These are phyloP conservation scores for Gryllus longicercus DNA, from an alignment of 2,888 invertebrate genomes.

Conservation along the genomic window DNA sequence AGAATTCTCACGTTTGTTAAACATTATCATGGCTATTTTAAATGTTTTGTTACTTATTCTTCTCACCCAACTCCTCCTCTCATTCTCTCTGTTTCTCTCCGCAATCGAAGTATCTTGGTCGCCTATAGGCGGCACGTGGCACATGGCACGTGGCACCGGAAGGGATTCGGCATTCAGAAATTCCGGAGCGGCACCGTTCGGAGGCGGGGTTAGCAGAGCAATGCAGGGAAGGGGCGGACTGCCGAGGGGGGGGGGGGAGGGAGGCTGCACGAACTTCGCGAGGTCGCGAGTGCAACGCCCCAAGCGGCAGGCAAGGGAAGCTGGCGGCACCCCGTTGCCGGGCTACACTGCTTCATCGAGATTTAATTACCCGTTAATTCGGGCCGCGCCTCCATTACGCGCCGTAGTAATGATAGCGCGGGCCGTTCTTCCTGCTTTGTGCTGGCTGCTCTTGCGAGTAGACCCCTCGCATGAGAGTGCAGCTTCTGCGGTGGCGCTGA, in stretches of 20 bases:
- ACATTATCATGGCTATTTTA: too few species aligned
- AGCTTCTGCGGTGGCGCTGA: too few species aligned
- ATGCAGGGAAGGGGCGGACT: not conserved
- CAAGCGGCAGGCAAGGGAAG: not conserved
- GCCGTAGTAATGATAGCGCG: not conserved
- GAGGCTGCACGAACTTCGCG: not conserved
- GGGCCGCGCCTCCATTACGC: not conserved
- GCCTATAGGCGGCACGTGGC: too few species aligned
- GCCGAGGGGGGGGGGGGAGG: not conserved
- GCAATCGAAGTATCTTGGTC: too few species aligned
- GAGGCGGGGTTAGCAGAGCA: not conserved
- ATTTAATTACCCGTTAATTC: constrained; percentile 7
- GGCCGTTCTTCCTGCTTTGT: not conserved
- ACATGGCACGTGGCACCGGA: not conserved
- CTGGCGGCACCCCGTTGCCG: not conserved
- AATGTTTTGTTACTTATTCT: too few species aligned
- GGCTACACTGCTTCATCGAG: not conserved
- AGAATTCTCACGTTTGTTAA: too few species aligned
- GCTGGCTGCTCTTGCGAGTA: too few species aligned
- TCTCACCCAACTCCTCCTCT: too few species aligned
- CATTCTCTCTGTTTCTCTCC: too few species aligned
- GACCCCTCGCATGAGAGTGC: too few species aligned
- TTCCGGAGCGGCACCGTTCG: not conserved
- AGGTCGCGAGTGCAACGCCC: constrained; percentile 5
- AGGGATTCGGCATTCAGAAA: not conserved